Conservation (phyloP, 2,888 invertebrate species). For the Alloplasta piceator region DNA sequence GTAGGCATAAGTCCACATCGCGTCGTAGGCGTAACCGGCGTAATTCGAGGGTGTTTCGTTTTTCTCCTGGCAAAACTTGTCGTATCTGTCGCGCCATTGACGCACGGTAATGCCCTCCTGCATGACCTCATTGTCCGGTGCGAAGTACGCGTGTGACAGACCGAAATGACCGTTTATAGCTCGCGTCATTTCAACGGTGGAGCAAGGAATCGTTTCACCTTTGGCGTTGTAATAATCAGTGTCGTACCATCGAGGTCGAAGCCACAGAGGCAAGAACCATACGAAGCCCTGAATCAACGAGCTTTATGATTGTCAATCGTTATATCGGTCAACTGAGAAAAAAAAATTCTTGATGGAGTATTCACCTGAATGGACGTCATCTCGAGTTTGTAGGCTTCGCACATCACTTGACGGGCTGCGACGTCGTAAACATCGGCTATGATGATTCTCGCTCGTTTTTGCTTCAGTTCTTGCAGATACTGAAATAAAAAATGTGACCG, state of each 20-base stretch:
- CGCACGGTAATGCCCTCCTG: constrained; percentile 88
- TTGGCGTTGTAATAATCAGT: constrained; percentile 84
- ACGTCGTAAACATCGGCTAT: constrained; percentile 92
- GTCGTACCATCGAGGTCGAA: constrained; percentile 87
- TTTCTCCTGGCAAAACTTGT: constrained; percentile 71
- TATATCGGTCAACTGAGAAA: neutral
- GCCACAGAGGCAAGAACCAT: constrained; percentile 94
- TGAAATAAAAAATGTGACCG: constrained; percentile 74
- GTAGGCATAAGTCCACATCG: constrained; percentile 91
- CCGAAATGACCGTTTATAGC: constrained; percentile 90
- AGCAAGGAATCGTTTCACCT: constrained; percentile 85
- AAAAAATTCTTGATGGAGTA: constrained; percentile 45
- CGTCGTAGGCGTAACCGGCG: constrained; percentile 92
- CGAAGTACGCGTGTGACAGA: constrained; percentile 88
- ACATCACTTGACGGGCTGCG: constrained; percentile 90
- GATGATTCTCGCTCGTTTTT: constrained; percentile 89
- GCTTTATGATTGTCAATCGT: no score
- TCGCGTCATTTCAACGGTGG: constrained; percentile 86
- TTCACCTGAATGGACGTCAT: constrained; percentile 86
- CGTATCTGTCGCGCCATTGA: constrained; percentile 86
- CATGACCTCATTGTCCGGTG: constrained; percentile 85
- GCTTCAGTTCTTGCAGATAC: constrained; percentile 88
- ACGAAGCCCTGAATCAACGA: constrained; percentile 87
- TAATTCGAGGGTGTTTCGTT: constrained; percentile 85
- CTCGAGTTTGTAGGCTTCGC: constrained; percentile 89